Base-by-base conservation (phyloP, 2,888 invertebrate genomes). In the Sinhomidia bicolor region DNA sequence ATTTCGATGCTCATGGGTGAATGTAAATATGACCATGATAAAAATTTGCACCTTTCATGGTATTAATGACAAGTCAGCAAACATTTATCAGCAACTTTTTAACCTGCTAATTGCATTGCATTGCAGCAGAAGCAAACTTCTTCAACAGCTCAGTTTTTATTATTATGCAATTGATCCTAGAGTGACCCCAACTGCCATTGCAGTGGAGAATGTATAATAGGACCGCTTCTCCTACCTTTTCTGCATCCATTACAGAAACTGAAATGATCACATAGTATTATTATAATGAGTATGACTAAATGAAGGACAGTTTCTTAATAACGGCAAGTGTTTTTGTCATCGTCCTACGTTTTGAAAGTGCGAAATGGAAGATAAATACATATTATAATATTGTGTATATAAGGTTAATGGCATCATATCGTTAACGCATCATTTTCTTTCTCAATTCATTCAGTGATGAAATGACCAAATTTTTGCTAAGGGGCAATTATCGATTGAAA, bases 241-340 rank as follows among this genome's bases (percentile, higher is more conserved):
- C 6, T 54, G 54, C 5, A 7, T 62, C 36, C 36, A 36, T 36
- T 36, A 7, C 36, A 36, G 3, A 36, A 36, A 36, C 36, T n/a
- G n/a, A n/a, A n/a, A n/a, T n/a, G n/a, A 62, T 6, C 23, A 12
- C 26, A 29, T 29, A 62, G 2, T n/a, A n/a, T n/a, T n/a, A 36
- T 7, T 36, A 20, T 3, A 60, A 20, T 47, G 3, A 3, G 7
- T 47, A 47, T 44, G 47, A n/a, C 9, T 3, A 20, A 62, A 12
- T 36, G 78, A 85, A 85, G 85, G 85, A 44, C 78, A 79, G 2
- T 32, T 36, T 78, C 65, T 68, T 32, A 65, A 79, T 85, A 85
- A n/a, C n/a, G n/a, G 32, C 85, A 85, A 41, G 17, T 78, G 74
- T 84, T 84, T 3, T 78, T 65, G 65, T 36, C 60, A 57, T 41